A percentile compares a stretch with the other conserved stretches of the same genome.
Evolutionary conservation across 2,113 vertebrate species (phyloP).

Genomic region (Hystrix brachyura): DNA sequence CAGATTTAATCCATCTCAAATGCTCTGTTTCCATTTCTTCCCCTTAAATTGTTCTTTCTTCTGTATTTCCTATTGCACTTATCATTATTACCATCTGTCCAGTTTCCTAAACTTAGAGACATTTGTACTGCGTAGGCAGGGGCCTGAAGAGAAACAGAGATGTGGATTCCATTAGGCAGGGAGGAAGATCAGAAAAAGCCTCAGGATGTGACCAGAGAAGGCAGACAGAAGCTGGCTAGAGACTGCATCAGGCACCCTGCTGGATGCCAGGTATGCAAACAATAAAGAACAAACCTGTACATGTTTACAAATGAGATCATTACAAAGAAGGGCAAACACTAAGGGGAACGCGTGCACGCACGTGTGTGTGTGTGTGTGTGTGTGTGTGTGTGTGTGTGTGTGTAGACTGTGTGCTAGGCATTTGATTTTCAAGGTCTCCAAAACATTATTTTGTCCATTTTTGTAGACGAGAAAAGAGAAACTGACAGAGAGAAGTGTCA

Average conservation of each 20-base stretch:
- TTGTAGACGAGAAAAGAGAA: not conserved
- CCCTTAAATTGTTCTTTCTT: not conserved
- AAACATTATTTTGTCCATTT: not conserved
- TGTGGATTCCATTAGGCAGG: not conserved
- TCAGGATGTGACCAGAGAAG: not conserved
- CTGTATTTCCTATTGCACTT: not conserved
- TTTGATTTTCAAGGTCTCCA: slow-evolving; percentile 5
- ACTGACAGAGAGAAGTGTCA: not conserved
- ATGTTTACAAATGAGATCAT: not conserved
- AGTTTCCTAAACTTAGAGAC: not conserved
- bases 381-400: not conserved
- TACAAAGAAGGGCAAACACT: not conserved
- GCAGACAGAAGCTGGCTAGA: too few relatives aligned
- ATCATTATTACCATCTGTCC: too few relatives aligned
- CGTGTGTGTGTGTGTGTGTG: not conserved
- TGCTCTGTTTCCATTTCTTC: not conserved
- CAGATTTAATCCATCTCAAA: not conserved
- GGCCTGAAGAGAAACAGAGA: not conserved
- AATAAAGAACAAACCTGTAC: not conserved
- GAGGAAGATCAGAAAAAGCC: not conserved
- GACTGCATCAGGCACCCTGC: not conserved
- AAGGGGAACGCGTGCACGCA: not conserved
- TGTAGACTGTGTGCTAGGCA: not conserved
- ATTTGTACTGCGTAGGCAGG: not conserved
- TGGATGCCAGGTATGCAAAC: not conserved